Evolutionary conservation across 2,888 invertebrate genomes (phyloP), one percentile per base, ranked within the genome.

Genomic region (Ormyrus thymus): DNA sequence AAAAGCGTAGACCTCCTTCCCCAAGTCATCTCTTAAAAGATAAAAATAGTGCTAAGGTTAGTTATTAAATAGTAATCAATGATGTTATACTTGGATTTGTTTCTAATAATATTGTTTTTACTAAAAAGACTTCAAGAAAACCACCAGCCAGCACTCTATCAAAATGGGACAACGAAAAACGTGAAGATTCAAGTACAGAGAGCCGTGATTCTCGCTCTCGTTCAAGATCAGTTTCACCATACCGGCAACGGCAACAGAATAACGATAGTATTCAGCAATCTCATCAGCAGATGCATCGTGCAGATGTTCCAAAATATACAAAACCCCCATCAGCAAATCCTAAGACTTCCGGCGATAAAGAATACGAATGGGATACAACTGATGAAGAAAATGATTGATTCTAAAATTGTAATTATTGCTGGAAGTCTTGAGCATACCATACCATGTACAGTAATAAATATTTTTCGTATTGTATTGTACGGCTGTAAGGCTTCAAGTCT

Each of bases 361-460:
- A 83, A 15, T 84, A 85, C 46, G 84, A 85, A 61, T 86, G 86
- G 86, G 84, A 86, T 59, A 86, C 87, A 0, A 86, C 86, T 6
- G 86, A 86, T 73, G 86, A 86, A 50, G 86, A 86, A 56, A 78
- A 80, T 51, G 76, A 85, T 62, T 76, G 46, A 71, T 59, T 69
- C 64, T 61, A 74, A 66, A 59, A 56, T 72, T 80, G 64, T 62
- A 70, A 71, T 15, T 13, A 80, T 53, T 62, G 50, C 65, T 70
- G 53, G 69, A n/a, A 74, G 48, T 62, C 75, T 76, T 74, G 48
- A 73, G 29, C 71, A 72, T 69, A 69, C 64, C 15, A 79, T 80
- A 74, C 73, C 69, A 74, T 77, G 77, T 80, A 80, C 74, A 77
- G 76, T 76, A 76, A 80, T 74, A 70, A 74, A 80, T 78, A 77